These are phyloP conservation scores for Elaphurus davidianus DNA, from an alignment of 2,113 vertebrate genomes.

Conservation along the genomic window DNA sequence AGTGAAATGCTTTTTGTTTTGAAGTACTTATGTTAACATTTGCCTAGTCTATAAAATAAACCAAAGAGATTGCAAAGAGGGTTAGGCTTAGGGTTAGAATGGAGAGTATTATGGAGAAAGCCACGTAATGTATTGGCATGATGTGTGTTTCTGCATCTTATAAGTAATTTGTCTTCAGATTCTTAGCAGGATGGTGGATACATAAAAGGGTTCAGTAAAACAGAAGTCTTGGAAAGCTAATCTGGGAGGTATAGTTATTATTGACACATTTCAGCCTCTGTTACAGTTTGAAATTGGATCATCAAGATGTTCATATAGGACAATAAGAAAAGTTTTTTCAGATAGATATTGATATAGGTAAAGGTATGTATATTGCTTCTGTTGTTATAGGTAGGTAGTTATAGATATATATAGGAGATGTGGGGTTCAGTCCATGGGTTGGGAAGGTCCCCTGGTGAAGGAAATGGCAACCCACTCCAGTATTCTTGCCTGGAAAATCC, in stretches of 20 bases:
- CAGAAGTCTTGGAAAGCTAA: neutral
- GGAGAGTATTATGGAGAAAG: neutral
- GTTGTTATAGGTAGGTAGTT: neutral
- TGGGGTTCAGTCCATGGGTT: neutral
- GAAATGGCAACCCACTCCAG: neutral
- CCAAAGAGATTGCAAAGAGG: neutral
- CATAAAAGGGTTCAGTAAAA: neutral
- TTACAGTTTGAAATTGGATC: neutral
- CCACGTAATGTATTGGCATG: rapidly evolving
- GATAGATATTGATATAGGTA: neutral
- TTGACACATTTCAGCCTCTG: neutral
- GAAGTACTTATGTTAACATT: neutral
- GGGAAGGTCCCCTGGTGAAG: neutral
- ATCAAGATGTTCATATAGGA: neutral
- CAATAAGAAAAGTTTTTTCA: neutral
- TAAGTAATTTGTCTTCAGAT: neutral
- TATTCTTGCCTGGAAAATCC: neutral
- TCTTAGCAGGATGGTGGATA: neutral
- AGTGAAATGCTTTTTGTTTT: neutral
- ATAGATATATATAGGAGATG: neutral
- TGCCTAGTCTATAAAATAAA: neutral
- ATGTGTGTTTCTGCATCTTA: neutral
- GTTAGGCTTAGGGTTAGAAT: neutral
- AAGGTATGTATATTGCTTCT: neutral
- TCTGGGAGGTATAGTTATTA: neutral